Evolutionary conservation across 2,797 vertebrate species (phyloP).

Genomic region (Hoplostethus atlanticus): DNA sequence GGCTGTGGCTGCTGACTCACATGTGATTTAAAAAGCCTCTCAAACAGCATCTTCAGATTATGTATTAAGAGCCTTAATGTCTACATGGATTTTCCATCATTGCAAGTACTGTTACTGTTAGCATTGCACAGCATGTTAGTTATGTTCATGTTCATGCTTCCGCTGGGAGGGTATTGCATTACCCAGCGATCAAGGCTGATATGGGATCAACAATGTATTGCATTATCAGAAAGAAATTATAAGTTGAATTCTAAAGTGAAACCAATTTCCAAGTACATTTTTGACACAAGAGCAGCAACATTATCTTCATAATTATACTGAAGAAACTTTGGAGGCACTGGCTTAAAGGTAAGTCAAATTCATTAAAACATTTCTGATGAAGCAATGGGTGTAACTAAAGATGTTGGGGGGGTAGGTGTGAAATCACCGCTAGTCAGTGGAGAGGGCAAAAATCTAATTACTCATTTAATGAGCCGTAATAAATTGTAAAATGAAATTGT

Average conservation of each 20-base stretch:
- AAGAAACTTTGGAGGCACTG: background rate
- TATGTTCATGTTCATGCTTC: conserved; percentile 3
- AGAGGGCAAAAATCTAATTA: too few relatives aligned
- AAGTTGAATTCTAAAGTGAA: background rate
- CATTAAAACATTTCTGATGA: background rate
- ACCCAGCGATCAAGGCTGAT: background rate
- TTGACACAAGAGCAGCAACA: too few relatives aligned
- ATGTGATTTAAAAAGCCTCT: conserved; percentile 22
- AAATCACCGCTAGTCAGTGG: too few relatives aligned
- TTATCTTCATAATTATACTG: too few relatives aligned
- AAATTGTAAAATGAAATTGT: conserved; percentile 6
- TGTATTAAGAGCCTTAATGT: conserved; percentile 30
- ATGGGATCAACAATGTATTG: background rate
- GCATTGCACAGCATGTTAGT: background rate
- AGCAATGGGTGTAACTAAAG: background rate
- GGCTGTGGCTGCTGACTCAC: conserved; percentile 7
- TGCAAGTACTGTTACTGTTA: conserved; percentile 2
- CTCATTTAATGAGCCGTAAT: too few relatives aligned
- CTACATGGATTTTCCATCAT: background rate
- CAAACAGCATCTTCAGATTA: conserved; percentile 34
- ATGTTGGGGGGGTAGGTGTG: background rate
- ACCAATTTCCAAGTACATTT: background rate
- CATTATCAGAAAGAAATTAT: conserved; percentile 4
- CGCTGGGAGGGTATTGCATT: background rate
- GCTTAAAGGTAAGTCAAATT: background rate